phyloP scores from a whole-genome alignment of 2,888 invertebrate species.

The Cyaniris semiargus region DNA sequence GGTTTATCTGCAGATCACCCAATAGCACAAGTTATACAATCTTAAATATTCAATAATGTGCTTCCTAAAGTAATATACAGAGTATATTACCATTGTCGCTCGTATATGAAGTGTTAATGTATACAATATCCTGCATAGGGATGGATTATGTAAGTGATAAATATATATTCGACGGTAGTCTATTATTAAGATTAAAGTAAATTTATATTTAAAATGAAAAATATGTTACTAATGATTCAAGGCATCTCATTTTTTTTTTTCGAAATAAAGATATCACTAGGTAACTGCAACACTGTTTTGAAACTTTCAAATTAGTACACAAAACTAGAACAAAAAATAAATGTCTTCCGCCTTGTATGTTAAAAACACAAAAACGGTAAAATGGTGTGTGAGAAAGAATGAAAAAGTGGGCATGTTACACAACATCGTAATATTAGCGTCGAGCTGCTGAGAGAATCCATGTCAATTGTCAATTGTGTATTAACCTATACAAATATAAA shows the following conservation, averaged over 20 bases:
- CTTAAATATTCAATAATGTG: conserved; percentile 10
- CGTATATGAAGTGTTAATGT: neutral
- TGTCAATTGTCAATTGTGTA: neutral
- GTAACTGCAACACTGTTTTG: neutral
- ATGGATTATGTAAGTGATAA: neutral
- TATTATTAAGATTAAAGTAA: too few species aligned
- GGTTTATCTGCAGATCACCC: conserved; percentile 5
- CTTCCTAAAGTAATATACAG: conserved; percentile 1
- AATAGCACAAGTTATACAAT: conserved; percentile 6
- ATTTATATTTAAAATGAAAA: too few species aligned
- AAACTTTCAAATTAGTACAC: neutral
- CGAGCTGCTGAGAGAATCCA: neutral
- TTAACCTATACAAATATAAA: too few species aligned
- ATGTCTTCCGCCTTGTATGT: neutral
- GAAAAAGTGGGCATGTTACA: neutral
- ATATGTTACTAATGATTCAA: neutral
- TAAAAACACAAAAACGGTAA: conserved; percentile 6
- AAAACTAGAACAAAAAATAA: conserved; percentile 15
- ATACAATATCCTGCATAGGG: neutral
- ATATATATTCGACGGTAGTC: too few species aligned
- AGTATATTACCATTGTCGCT: neutral
- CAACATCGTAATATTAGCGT: neutral
- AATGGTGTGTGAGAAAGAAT: conserved; percentile 1
- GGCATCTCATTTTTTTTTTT: neutral
- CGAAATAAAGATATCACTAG: neutral